These are phyloP conservation scores for Apodemus sylvaticus DNA, from an alignment of 2,113 vertebrate genomes.

Conservation along the genomic window DNA sequence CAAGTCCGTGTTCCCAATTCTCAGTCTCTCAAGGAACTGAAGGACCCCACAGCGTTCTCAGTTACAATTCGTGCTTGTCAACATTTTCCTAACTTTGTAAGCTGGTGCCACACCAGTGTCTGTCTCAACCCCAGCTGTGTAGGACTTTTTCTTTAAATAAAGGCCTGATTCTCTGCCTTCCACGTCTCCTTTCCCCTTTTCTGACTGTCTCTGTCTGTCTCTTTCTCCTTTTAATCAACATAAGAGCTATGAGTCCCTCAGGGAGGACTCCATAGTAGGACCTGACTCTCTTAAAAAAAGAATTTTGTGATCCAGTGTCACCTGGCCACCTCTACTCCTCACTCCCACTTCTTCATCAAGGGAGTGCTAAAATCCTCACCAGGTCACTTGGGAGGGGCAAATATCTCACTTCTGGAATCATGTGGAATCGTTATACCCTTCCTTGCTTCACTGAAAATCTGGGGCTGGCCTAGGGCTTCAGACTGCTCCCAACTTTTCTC, in stretches of 20 bases:
- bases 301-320: constrained; percentile 30
- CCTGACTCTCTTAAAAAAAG: background rate
- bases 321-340: background rate
- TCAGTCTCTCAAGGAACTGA: background rate
- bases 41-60: background rate
- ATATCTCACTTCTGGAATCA: background rate
- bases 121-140: background rate
- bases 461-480: background rate
- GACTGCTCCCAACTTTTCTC: background rate
- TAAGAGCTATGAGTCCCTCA: background rate
- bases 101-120: background rate
- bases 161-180: background rate
- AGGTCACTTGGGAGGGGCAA: background rate
- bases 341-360: constrained; percentile 15
- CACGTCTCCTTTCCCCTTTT: background rate
- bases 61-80: background rate
- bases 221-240: background rate
- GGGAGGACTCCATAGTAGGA: background rate
- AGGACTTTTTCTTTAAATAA: constrained; percentile 7
- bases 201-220: background rate
- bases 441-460: constrained; percentile 8
- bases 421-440: background rate
- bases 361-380: constrained; percentile 47
- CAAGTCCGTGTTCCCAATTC: too few relatives aligned
- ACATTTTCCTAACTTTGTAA: background rate